Evolutionary conservation across 2,888 invertebrate species (phyloP).

Genomic region (Lottia gigantea): DNA sequence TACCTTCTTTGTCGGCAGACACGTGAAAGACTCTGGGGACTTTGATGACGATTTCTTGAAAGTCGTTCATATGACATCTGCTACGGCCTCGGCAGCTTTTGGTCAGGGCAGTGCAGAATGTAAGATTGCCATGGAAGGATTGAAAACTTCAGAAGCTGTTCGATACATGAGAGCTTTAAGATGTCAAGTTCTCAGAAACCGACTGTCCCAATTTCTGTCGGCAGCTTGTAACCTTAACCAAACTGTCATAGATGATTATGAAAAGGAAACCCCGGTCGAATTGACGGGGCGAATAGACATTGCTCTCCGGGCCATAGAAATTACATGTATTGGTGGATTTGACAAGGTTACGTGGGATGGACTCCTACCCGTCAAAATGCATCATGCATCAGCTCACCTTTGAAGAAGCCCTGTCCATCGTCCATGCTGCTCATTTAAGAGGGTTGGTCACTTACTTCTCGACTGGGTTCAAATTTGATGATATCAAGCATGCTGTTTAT

Average conservation of each 20-base stretch:
- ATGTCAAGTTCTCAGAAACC: conserved; percentile 39
- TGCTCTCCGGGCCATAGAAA: conserved; percentile 39
- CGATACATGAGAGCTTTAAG: conserved; percentile 41
- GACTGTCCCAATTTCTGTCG: conserved; percentile 37
- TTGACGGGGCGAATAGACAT: conserved; percentile 40
- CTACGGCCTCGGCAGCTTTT: conserved; percentile 42
- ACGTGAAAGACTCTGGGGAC: conserved; percentile 45
- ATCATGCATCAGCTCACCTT: conserved; percentile 49
- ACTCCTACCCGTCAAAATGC: conserved; percentile 48
- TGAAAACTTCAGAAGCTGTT: conserved; percentile 42
- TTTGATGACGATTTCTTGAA: conserved; percentile 48
- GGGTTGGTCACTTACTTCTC: conserved; percentile 47
- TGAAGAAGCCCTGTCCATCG: conserved; percentile 42
- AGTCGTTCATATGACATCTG: conserved; percentile 45
- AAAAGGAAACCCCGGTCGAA: conserved; percentile 15
- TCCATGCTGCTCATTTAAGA: conserved; percentile 42
- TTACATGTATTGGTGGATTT: conserved; percentile 43
- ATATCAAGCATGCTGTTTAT: conserved; percentile 45
- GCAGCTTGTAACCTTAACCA: conserved; percentile 52
- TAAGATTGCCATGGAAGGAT: conserved; percentile 46
- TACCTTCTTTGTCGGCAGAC: conserved; percentile 45
- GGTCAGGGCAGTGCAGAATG: conserved; percentile 45
- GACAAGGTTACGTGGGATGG: conserved; percentile 48
- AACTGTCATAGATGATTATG: conserved; percentile 36
- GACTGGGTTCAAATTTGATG: conserved; percentile 48